Evolutionary conservation across 2,797 vertebrate genomes (phyloP).

Genomic region (Zenarchopterus dispar): DNA sequence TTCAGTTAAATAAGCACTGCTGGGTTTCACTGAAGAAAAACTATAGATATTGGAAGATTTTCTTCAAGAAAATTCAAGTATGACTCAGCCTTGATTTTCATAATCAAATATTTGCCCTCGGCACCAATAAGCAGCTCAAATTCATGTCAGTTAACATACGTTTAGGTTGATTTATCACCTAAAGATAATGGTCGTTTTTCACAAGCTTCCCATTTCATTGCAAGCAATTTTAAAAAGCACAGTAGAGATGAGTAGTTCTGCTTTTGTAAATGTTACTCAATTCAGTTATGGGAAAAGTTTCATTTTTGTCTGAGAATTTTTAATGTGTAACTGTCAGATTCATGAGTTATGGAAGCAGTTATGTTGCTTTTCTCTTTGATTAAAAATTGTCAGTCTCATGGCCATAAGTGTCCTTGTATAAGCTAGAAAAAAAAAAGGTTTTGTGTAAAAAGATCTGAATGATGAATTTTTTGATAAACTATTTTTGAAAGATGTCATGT

Average conservation of each 20-base stretch:
- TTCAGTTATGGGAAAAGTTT: constrained; percentile 10
- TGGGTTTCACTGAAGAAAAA: constrained; percentile 47
- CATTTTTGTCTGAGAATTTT: constrained; percentile 28
- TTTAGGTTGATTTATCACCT: constrained; percentile 11
- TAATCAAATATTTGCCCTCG: constrained; percentile 18
- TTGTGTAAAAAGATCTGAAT: constrained; percentile 72
- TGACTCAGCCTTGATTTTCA: constrained; percentile 11
- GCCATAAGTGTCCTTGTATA: constrained; percentile 85
- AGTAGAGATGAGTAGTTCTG: constrained; percentile 49
- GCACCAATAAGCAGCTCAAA: background rate
- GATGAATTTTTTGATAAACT: constrained; percentile 79
- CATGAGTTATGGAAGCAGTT: constrained; percentile 4
- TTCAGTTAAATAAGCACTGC: constrained; percentile 40
- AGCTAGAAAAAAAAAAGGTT: constrained; percentile 67
- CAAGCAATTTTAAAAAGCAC: constrained; percentile 65
- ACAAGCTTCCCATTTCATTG: constrained; percentile 11
- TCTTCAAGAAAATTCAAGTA: background rate
- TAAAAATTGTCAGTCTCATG: constrained; percentile 69
- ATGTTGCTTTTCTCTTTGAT: constrained; percentile 25
- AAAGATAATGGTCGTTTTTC: constrained; percentile 23
- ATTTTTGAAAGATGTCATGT: constrained; percentile 82
- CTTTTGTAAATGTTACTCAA: constrained; percentile 16
- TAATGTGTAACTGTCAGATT: constrained; percentile 34
- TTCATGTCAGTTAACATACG: too few species aligned
- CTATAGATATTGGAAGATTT: constrained; percentile 16